Evolutionary conservation across 2,888 invertebrate genomes (phyloP), one percentile per base, ranked within the genome.

Genomic region (Hedychridium roseum): DNA sequence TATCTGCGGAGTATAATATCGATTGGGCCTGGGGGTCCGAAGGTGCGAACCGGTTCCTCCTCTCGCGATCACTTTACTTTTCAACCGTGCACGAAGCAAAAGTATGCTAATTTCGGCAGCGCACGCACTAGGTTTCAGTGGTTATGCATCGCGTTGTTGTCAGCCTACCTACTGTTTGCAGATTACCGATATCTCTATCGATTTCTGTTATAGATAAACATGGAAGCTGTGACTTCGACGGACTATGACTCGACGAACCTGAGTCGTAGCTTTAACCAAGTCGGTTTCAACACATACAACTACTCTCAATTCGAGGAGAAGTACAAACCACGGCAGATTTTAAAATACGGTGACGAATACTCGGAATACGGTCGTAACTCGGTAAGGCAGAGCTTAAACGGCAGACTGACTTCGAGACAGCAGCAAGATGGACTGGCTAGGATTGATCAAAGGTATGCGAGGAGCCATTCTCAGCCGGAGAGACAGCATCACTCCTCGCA

Each of bases 171-270:
- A 21, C 18, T 35, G 4, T 16, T n/a, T 16, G 1, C 38, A n/a
- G n/a, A n/a, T n/a, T n/a, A n/a, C n/a, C n/a, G n/a, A n/a, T n/a
- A n/a, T n/a, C n/a, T n/a, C n/a, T n/a, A n/a, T n/a, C n/a, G n/a
- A n/a, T 12, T 44, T 44, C 11, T 26, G n/a, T 53, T 81, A 2
- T 78, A 83, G 83, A 80, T 83, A 58, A 82, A 83, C 65, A 78
- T 83, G 80, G 82, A 82, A 51, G 76, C 80, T 26, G 82, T 82
- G 46, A 81, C 80, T 44, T 81, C 80, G 36, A 80, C 77, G 36
- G 81, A 82, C 41, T 82, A 82, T 73, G 74, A 79, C 37, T 70
- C 79, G 16, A 73, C 79, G 42, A 71, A 70, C 41, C 61, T 70
- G 12, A 73, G 70, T 45, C 66, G 71, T 6, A 76, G 73, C 48